Evolutionary conservation across 2,797 vertebrate genomes (phyloP), one percentile per base, ranked within the genome.

Genomic region (Pseudochaenichthys georgianus): DNA sequence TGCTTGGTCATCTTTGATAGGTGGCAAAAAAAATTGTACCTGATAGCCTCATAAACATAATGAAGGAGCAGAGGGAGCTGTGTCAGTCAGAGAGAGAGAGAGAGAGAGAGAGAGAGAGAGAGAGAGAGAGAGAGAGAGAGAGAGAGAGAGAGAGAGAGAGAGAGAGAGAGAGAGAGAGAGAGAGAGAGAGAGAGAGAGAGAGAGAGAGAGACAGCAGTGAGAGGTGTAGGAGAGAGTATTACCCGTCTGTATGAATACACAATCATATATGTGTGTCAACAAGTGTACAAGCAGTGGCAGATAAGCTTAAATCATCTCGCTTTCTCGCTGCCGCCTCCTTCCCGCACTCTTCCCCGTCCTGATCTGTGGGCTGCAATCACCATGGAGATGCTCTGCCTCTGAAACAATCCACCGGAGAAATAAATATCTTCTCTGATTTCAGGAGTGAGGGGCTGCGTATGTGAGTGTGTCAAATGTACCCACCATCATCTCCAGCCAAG

Each of bases 381-480:
- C 96, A 98, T 99, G 95, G 97, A 95, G 97, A 99, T 94, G 0
- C 94, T 94, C 93, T 92, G 85, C 87, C 94, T 94, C 94, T 94
- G 95, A 93, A 94, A 93, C 87, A 92, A 92, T 91, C 88, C 90
- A 80, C 79, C 3, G 2, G 85, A 93, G 91, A 91, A 93, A 93
- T 91, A 94, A 92, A 92, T 88, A 90, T 86, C 87, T 89, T 74
- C 82, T 90, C 86, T 86, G 78, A 89, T 87, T 81, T 80, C 80
- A 82, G 65, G 78, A 80, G 81, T 61, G 58, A 74, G 70, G 59
- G 64, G 50, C 41, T 17, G 10, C 43, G 51, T 70, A 67, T 63
- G 70, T 64, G 64, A 42, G 68, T 46, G 4, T 75, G 73, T 59
- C 59, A 57, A 76, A 80, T 82, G 86, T 78, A 78, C 47, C 62